Conservation (phyloP, 2,113 vertebrate genomes). For the Falco punctatus region DNA sequence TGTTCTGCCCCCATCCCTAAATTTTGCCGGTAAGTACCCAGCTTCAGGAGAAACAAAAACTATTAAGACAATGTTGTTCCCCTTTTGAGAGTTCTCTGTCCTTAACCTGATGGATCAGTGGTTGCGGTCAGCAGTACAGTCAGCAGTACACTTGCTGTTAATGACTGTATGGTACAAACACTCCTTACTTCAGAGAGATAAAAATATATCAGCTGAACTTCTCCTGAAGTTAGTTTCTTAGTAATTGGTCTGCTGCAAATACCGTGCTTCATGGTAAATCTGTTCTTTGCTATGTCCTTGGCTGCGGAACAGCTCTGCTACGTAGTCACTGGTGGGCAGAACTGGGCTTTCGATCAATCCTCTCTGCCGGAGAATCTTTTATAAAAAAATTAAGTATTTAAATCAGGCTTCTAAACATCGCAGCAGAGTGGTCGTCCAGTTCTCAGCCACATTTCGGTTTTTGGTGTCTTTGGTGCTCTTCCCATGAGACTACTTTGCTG, state of each 20-base stretch:
- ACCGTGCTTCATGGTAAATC: neutral
- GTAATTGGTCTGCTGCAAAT: neutral
- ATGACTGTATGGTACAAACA: neutral
- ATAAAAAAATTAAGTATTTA: neutral
- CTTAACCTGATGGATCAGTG: neutral
- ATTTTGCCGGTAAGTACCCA: constrained; percentile 63
- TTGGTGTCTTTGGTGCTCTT: neutral
- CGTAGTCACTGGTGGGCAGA: neutral
- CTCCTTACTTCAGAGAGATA: neutral
- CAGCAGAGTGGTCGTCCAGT: neutral
- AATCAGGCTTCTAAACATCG: neutral
- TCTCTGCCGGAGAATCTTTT: neutral
- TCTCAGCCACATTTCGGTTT: neutral
- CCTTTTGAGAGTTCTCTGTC: neutral
- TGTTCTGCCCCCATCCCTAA: constrained; percentile 61
- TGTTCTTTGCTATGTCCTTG: neutral
- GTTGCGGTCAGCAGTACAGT: neutral
- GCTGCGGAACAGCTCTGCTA: neutral
- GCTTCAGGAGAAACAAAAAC: neutral
- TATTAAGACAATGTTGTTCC: neutral
- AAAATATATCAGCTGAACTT: neutral
- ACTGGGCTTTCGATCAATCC: neutral
- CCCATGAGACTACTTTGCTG: neutral
- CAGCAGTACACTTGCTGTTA: neutral
- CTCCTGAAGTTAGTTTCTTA: neutral